Conservation (phyloP, 2,113 vertebrate species). For the Natator depressus region DNA sequence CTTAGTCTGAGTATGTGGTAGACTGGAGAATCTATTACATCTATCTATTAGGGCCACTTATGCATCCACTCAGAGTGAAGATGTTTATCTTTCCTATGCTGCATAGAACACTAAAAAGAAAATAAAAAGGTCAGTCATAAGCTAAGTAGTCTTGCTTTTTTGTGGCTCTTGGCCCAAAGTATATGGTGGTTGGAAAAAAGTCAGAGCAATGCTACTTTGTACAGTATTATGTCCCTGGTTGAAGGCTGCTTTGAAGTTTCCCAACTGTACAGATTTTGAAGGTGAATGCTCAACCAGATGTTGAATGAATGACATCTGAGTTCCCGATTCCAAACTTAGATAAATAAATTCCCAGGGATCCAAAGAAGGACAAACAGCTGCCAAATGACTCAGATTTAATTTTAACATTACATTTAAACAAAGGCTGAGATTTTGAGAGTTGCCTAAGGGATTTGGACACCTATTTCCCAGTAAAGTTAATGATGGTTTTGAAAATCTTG, state of each 20-base stretch:
- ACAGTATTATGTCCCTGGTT: background rate
- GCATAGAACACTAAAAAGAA: constrained; percentile 49
- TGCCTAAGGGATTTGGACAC: background rate
- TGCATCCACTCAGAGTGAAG: constrained; percentile 33
- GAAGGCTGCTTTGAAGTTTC: constrained; percentile 14
- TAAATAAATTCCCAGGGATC: constrained; percentile 38
- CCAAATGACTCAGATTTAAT: background rate
- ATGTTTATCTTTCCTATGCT: constrained; percentile 43
- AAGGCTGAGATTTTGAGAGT: background rate
- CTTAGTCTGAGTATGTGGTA: background rate
- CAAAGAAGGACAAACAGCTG: background rate
- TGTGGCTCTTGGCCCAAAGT: constrained; percentile 40
- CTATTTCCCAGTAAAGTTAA: background rate
- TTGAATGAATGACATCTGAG: constrained; percentile 25
- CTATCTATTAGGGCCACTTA: background rate
- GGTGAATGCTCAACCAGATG: constrained; percentile 5
- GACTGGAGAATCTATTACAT: background rate
- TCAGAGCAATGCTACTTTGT: constrained; percentile 16
- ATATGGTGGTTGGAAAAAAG: constrained; percentile 20
- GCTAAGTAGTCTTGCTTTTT: constrained; percentile 26
- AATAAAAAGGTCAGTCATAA: constrained; percentile 8
- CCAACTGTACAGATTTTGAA: constrained; percentile 15
- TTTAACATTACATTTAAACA: background rate
- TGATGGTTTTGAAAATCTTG: background rate
- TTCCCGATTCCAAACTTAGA: constrained; percentile 20